phyloP scores from a whole-genome alignment of 2,888 invertebrate genomes.

The Limnephilus rhombicus region DNA sequence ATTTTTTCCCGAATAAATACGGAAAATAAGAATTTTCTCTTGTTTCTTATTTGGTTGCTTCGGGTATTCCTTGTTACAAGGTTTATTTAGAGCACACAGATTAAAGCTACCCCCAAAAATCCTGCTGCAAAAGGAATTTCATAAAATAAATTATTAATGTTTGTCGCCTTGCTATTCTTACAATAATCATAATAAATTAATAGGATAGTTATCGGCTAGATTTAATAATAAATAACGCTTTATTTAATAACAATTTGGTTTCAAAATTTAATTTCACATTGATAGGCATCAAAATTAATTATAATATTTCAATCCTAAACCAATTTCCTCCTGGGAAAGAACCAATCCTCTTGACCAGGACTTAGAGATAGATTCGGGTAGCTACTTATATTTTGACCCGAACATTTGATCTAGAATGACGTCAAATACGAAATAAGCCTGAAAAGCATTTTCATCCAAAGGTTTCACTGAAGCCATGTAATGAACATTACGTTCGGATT shows the following conservation, averaged over 20 bases:
- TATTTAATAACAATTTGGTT: too few species aligned
- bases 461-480: conserved; percentile 41
- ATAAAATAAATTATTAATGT: neutral
- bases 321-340: neutral
- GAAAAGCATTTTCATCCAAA: conserved; percentile 42
- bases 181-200: neutral
- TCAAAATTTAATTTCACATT: neutral
- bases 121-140: neutral
- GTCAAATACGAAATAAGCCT: conserved; percentile 17
- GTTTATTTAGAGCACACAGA: neutral
- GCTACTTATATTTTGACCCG: neutral
- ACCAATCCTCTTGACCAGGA: neutral
- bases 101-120: neutral
- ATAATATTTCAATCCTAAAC: neutral
- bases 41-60: neutral
- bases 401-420: neutral
- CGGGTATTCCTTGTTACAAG: neutral
- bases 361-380: neutral
- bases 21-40: neutral
- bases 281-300: neutral
- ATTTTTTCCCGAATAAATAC: neutral
- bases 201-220: neutral
- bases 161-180: neutral
- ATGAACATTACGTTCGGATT: neutral
- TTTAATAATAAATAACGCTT: too few species aligned